Evolutionary conservation across 2,888 invertebrate species (phyloP).

Genomic region (Drosophila subquinaria): DNA sequence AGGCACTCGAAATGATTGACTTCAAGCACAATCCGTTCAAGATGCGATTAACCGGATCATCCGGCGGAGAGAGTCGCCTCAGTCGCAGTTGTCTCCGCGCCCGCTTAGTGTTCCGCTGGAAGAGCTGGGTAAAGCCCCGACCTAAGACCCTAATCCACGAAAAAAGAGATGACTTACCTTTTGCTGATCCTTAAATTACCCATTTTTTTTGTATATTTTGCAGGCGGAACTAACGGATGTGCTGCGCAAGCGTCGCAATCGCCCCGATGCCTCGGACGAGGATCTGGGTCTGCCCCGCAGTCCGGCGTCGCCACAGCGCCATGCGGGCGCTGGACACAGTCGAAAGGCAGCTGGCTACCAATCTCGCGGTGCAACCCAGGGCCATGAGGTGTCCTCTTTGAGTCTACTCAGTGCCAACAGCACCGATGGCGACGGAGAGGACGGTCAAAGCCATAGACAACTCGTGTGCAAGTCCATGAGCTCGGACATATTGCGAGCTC

Average conservation of each 20-base stretch:
- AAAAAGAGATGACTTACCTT: not conserved
- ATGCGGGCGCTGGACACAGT: constrained; percentile 57
- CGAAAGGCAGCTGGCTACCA: constrained; percentile 36
- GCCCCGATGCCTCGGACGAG: constrained; percentile 90
- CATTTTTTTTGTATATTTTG: constrained; percentile 15
- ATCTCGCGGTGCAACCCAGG: constrained; percentile 22
- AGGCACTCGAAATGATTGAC: constrained; percentile 78
- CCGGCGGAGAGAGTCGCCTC: constrained; percentile 76
- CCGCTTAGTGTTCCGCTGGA: constrained; percentile 84
- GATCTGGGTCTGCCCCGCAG: constrained; percentile 91
- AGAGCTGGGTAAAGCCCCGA: constrained; percentile 82
- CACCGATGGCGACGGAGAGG: constrained; percentile 86
- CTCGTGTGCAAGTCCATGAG: constrained; percentile 57
- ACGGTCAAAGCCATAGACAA: constrained; percentile 53
- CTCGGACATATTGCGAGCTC: constrained; percentile 69
- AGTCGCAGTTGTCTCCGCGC: constrained; percentile 83
- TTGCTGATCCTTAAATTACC: not conserved
- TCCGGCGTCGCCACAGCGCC: constrained; percentile 90
- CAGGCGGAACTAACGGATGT: constrained; percentile 92
- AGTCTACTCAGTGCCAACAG: constrained; percentile 90
- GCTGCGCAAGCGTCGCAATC: constrained; percentile 88
- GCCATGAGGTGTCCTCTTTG: constrained; percentile 80
- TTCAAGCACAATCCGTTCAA: constrained; percentile 84
- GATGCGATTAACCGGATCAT: constrained; percentile 80
- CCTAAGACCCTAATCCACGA: not conserved